Evolutionary conservation across 35 echinoderm and acorn worm species (phyloP), one percentile per base, ranked within the genome.

Genomic region (Apostichopus californicus): DNA sequence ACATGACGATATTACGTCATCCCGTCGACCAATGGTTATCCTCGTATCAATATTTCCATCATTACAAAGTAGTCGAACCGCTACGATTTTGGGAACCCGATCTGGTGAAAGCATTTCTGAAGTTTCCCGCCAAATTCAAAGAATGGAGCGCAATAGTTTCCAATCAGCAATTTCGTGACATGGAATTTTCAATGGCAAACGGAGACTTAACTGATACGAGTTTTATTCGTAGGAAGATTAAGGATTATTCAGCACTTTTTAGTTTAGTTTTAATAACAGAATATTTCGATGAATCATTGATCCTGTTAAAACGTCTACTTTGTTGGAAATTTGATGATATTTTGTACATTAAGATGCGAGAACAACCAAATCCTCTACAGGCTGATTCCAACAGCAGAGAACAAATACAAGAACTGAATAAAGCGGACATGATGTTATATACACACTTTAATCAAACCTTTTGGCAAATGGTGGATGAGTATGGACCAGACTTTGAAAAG

Each of bases 361-460:
- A 68, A 68, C 64, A 78, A n/a, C 78, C 55, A 6, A 75, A 83
- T 12, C 60, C 56, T 9, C 72, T 87, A 54, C 55, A 77, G 8
- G 26, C 73, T 54, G 13, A 6, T 57, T 8, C 58, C 1, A 34
- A 64, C 4, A 46, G 14, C 0, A 83, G n/a, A 54, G 57, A 79
- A 63, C 83, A 79, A 34, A 86, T 95, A 24, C 17, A 71, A 57
- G 10, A 34, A 5, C 68, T 68, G 25, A 95, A 89, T 46, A 64
- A 72, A 28, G 94, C 90, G 12, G 94, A 95, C 83, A 72, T 88
- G 24, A 88, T 73, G 46, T 55, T 95, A 23, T 95, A 95, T 57
- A 56, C 85, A 46, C 24, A 88, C 59, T 95, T 95, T 66, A 91
- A 95, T 56, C 9, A 59, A 13, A 88, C 90, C 10, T 78, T 95